Percentiles rank a stretch among this genome's conserved stretches.
These are phyloP conservation scores for Nycticorax nycticorax DNA, from an alignment of 2,113 vertebrate species.

Conservation along the genomic window DNA sequence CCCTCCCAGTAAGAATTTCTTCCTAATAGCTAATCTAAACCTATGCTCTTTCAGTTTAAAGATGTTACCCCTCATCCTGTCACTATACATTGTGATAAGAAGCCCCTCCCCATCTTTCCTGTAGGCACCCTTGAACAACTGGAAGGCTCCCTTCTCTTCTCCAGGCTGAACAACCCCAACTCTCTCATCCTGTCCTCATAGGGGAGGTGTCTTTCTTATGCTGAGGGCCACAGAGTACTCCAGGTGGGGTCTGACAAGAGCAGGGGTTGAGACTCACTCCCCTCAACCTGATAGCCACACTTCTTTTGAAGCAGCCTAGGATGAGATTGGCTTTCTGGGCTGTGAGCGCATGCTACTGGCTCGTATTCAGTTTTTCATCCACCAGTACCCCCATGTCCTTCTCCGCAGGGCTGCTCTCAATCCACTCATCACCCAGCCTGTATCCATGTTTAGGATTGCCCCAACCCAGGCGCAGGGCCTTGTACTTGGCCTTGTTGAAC, in stretches of 20 bases:
- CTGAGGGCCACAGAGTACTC: too few relatives aligned
- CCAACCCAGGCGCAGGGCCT: too few relatives aligned
- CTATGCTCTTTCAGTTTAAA: background rate
- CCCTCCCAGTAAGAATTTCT: background rate
- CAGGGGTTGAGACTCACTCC: fast-evolving
- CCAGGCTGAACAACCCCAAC: background rate
- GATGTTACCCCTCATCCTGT: fast-evolving
- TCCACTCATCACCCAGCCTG: background rate
- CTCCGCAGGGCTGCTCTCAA: background rate
- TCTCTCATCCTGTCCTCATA: background rate
- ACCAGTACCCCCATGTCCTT: background rate
- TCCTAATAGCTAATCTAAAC: background rate
- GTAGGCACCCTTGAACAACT: too few relatives aligned
- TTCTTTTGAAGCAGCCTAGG: background rate
- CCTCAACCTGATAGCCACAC: fast-evolving
- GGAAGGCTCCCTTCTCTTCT: background rate
- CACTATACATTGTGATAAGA: fast-evolving
- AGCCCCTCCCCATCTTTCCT: background rate
- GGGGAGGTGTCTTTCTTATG: background rate
- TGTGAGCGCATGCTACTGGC: fast-evolving
- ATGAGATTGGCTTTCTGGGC: background rate
- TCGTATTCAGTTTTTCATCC: background rate
- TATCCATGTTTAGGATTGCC: too few relatives aligned
- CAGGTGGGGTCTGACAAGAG: fast-evolving
- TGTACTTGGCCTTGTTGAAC: background rate